Base-by-base conservation (phyloP, 2,888 invertebrate species). In the Caenorhabditis sulstoni region DNA sequence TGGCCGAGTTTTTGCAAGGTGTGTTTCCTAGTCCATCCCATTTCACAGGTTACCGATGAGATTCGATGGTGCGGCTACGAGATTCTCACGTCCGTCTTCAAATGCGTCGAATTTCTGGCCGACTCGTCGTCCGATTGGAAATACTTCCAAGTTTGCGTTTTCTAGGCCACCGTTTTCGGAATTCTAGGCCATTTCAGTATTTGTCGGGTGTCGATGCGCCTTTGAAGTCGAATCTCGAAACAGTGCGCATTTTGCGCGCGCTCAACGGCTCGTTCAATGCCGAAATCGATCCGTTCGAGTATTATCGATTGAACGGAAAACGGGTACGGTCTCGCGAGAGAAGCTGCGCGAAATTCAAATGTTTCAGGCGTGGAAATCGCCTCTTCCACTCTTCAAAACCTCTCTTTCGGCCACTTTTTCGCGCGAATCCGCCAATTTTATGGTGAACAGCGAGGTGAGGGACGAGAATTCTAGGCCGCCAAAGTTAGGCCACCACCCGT, bases 201-300 rank as follows among this genome's bases (percentile, higher is more conserved):
- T 59, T 84, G 11, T 78, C 82, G 12, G 84, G 84, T 16, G 76
- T 78, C 9, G 84, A 84, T 50, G 80, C 73, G 14, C 84, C 84
- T 14, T 35, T 84, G 35, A 79, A 79, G 20, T 75, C 82, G 0
- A 84, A 84, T 44, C 35, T 78, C 39, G 84, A 84, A 61, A 84
- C 81, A 81, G 80, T 82, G 7, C 53, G 61, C 29, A 80, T 82
- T 8, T 65, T 84, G 35, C 78, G 80, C 45, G 78, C 77, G 14
- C 45, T 84, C 5, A 81, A 82, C 44, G 81, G 79, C 11, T 53
- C 66, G 18, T 64, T 77, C 12, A 84, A 84, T 53, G 68, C 71
- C 11, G 82, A 84, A 55, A 73, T 82, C 14, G 8, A 12, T 1
- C 71, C 49, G 9, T 81, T 77, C 35, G 73, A 73, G 44, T 67